Evolutionary conservation across 2,797 vertebrate genomes (phyloP).

Genomic region (Salmo trutta): DNA sequence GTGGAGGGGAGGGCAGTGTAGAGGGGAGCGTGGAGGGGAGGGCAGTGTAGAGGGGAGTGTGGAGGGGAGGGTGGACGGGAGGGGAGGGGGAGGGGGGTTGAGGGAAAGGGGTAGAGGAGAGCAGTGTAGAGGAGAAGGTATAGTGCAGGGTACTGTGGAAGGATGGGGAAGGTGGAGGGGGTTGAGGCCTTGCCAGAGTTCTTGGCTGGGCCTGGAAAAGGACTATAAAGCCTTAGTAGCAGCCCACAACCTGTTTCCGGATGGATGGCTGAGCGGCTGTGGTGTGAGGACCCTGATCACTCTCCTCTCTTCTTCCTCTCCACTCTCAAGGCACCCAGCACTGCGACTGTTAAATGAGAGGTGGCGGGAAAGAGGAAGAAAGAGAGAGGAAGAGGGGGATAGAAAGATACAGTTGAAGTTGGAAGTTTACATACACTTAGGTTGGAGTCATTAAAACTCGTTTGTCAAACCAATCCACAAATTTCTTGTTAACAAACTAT

Average conservation of each 20-base stretch:
- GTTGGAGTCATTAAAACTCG: too few relatives aligned
- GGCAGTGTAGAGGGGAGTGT: too few relatives aligned
- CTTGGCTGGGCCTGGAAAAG: conserved; percentile 81
- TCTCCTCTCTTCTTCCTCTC: neutral
- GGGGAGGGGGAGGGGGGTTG: conserved; percentile 34
- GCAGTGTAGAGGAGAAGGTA: conserved; percentile 62
- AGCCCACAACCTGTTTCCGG: conserved; percentile 89
- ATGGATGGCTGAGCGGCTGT: conserved; percentile 75
- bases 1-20: too few relatives aligned
- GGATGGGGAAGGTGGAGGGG: conserved; percentile 62
- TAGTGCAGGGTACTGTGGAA: conserved; percentile 56
- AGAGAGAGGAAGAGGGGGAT: neutral
- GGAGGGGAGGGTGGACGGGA: neutral
- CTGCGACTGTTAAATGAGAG: conserved; percentile 29
- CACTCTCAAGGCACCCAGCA: conserved; percentile 25
- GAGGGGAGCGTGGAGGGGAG: too few relatives aligned
- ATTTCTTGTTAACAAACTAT: too few relatives aligned
- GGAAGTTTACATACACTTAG: conserved; percentile 9
- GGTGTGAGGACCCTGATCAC: conserved; percentile 79
- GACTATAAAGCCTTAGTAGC: conserved; percentile 87
- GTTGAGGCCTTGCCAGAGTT: conserved; percentile 78
- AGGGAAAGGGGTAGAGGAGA: too few relatives aligned
- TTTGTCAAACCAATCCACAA: too few relatives aligned
- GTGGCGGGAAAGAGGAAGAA: conserved; percentile 10
- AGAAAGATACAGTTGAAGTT: neutral